A percentile compares a stretch with the other conserved stretches of the same genome.
Conservation (phyloP, 1,140 invertebrate genomes). For the Pristionchus pacificus region DNA sequence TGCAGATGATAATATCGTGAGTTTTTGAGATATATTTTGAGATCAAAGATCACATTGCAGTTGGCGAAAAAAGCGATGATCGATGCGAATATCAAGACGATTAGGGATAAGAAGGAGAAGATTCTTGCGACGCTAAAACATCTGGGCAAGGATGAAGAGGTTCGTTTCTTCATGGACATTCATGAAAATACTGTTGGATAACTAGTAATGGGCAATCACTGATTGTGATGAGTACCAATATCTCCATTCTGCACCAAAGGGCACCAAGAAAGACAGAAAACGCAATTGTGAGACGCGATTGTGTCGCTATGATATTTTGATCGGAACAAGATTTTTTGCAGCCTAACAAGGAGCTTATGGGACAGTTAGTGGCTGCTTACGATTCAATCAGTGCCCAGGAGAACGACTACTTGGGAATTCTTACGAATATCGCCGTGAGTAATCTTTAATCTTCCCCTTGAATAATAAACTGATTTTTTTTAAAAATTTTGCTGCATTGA, state of each 20-base stretch:
- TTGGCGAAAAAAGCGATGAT: conserved; percentile 9
- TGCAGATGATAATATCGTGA: conserved; percentile 24
- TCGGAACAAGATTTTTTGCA: background rate
- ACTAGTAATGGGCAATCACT: too few species aligned
- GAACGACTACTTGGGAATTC: conserved; percentile 15
- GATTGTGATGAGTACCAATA: too few species aligned
- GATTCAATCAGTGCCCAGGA: conserved; percentile 23
- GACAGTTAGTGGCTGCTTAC: conserved; percentile 17
- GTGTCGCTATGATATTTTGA: too few species aligned
- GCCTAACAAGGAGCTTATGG: conserved; percentile 23
- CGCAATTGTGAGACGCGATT: too few species aligned
- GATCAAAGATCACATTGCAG: background rate
- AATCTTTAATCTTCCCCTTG: background rate
- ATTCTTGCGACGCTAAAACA: conserved; percentile 9
- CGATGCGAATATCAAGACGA: conserved; percentile 14
- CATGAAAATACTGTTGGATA: too few species aligned
- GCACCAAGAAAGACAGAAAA: too few species aligned
- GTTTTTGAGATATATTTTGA: background rate
- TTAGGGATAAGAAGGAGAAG: conserved; percentile 18
- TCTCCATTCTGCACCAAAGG: too few species aligned
- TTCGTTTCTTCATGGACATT: too few species aligned
- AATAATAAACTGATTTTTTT: background rate
- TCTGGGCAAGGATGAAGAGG: background rate
- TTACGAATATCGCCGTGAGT: conserved; percentile 23
- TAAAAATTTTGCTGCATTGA: background rate